Base-by-base conservation (phyloP, 2,888 invertebrate genomes). In the Eupithecia insigniata region DNA sequence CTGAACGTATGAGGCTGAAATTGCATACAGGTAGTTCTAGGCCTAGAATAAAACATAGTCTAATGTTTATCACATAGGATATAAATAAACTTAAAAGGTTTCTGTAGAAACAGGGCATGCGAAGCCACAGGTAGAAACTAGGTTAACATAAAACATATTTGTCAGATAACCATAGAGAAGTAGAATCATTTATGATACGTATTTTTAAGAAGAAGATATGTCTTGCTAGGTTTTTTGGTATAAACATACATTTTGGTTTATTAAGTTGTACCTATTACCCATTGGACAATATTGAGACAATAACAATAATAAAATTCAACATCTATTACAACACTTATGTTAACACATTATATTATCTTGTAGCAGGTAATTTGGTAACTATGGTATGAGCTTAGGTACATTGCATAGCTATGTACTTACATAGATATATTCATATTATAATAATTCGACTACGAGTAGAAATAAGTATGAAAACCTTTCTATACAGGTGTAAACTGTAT, bases 261-360 rank as follows among this genome's bases (percentile, higher is more conserved):
- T 22, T 51, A 22, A 51, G 22, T 51, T 22, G 43, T 43, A 43
- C 18, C 18, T 43, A 43, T 18, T 43, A 51, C 51, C 51, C 22
- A 51, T 51, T 51, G 51, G 51, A 18, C 30, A 30, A 61, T 61
- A 61, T 61, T 18, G 18, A 28, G 18, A 62, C 62, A 32, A 2
- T 30, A 62, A 34, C 34, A 34, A 12, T n/a, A 14, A 62, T 62
- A 36, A 36, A 34, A 43, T 51, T 66, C 22, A 32, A 46, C 30
- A 51, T 51, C 51, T 65, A 62, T n/a, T n/a, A 61, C 61, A 62
- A 62, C 62, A 62, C 62, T 22, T 62, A 62, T 34, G 32, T 8
- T 62, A 62, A 62, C 18, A n/a, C 61, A 30, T 30, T 34, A 30
- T 30, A 60, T 60, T 30, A 14, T 58, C 28, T n/a, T 46, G n/a